Percentiles rank a stretch among this genome's conserved stretches.
phyloP scores from a whole-genome alignment of 2,888 invertebrate species.

The Philopedon plagiatum region DNA sequence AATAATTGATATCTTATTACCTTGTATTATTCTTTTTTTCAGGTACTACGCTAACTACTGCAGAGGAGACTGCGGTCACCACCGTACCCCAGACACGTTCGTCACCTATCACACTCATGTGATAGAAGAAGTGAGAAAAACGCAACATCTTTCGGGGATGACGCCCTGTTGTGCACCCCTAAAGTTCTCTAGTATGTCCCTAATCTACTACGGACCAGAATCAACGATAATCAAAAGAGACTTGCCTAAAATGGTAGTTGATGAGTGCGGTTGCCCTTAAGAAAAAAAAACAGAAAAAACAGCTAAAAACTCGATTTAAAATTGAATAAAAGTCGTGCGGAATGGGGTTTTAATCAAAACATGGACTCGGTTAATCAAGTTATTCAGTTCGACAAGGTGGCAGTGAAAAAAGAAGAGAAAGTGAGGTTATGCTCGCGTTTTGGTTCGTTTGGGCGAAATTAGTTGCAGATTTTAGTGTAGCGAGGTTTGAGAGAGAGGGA shows the following conservation, averaged over 20 bases:
- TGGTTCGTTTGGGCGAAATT: slow-evolving; percentile 12
- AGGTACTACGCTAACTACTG: slow-evolving; percentile 96
- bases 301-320: background rate
- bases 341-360: background rate
- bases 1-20: too few species aligned
- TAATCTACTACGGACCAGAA: slow-evolving; percentile 93
- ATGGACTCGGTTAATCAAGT: slow-evolving; percentile 3
- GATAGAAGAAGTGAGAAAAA: slow-evolving; percentile 89
- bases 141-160: slow-evolving; percentile 82
- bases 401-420: slow-evolving; percentile 5
- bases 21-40: slow-evolving; percentile 29
- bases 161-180: slow-evolving; percentile 94
- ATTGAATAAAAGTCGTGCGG: background rate
- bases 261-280: slow-evolving; percentile 95
- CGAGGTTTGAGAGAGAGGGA: background rate
- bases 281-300: background rate
- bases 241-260: slow-evolving; percentile 95
- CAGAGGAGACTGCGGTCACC: slow-evolving; percentile 88
- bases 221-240: slow-evolving; percentile 93
- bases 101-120: slow-evolving; percentile 92
- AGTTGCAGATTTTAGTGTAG: slow-evolving; percentile 10
- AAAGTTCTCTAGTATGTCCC: slow-evolving; percentile 92
- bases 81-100: slow-evolving; percentile 85
- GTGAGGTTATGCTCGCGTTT: slow-evolving; percentile 16
- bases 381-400: background rate